Evolutionary conservation across 2,797 vertebrate genomes (phyloP).

Genomic region (Sparidentex hasta): DNA sequence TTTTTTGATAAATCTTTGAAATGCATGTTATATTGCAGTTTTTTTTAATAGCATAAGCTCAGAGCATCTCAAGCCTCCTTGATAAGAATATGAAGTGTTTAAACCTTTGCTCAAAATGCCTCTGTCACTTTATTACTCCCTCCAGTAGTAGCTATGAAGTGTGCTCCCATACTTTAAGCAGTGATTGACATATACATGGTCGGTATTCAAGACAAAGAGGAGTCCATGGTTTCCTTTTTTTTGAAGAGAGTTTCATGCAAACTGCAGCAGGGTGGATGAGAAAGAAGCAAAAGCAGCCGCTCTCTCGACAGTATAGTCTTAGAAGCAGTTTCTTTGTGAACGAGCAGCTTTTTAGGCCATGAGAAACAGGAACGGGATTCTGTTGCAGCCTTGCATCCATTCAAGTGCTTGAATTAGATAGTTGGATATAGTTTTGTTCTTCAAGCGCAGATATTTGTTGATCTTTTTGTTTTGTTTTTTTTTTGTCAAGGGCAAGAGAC

Average conservation of each 20-base stretch:
- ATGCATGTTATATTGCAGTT: conserved; percentile 39
- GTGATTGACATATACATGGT: conserved; percentile 54
- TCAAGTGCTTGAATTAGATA: conserved; percentile 64
- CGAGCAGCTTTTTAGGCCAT: conserved; percentile 57
- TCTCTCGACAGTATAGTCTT: conserved; percentile 25
- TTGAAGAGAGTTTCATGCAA: conserved; percentile 73
- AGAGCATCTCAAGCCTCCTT: conserved; percentile 40
- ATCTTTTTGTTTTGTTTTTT: conserved; percentile 7
- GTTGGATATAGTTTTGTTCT: conserved; percentile 60
- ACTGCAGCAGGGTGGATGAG: conserved; percentile 63
- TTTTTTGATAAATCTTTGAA: conserved; percentile 37
- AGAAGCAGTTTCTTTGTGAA: conserved; percentile 44
- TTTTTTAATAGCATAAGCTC: conserved; percentile 10
- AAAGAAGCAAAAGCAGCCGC: conserved; percentile 56
- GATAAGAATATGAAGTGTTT: conserved; percentile 28
- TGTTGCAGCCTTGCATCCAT: conserved; percentile 60
- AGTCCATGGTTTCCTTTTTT: conserved; percentile 49
- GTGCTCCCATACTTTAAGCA: conserved; percentile 32
- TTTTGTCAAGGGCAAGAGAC: conserved; percentile 37
- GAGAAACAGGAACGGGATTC: conserved; percentile 49
- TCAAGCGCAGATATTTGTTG: conserved; percentile 60
- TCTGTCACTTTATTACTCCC: not conserved
- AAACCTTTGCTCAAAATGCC: conserved; percentile 28
- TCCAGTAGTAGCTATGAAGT: conserved; percentile 13
- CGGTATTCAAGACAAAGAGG: conserved; percentile 59